Evolutionary conservation across 2,888 invertebrate species (phyloP), one percentile per base, ranked within the genome.

Genomic region (Pedicia rivosa): DNA sequence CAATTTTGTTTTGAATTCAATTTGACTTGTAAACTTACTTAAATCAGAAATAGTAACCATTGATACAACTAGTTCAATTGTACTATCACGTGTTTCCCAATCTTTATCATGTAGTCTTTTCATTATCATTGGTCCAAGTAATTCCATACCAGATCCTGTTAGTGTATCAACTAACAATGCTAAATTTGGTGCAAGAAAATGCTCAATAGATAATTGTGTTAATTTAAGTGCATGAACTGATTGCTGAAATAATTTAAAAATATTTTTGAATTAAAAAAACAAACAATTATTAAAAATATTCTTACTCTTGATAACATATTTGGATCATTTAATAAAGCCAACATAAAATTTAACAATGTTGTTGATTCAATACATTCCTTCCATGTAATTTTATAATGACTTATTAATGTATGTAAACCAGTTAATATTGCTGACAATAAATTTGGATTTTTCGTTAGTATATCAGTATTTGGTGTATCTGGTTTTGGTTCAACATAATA

Each of bases 71-170:
- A 83, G 60, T 54, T 86, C 83, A 17, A 84, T 51, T 0, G 80
- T 74, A 4, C 78, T 78, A 47, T 86, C 84, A 26, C 82, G 65
- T 2, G 84, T 72, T 55, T 84, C 83, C 86, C 84, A 86, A 34
- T 73, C 65, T 4, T 66, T 57, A 50, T 81, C 80, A 45, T 79
- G 75, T 51, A 82, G 62, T 50, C 79, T 74, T 53, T 69, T 68
- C 35, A 69, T 70, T 5, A 86, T 65, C 9, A 79, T 68, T 9
- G 70, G 67, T 1, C 78, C 79, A 7, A 83, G 56, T 40, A 71
- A 68, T 41, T 72, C 66, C 54, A 80, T 68, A 0, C 72, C 63
- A 0, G 74, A 70, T 3, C 74, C 74, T 3, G 70, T 66, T 35
- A 72, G 63, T 13, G 72, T 67, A 48, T 82, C 78, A 42, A 80